phyloP scores from a whole-genome alignment of 2,113 vertebrate species.

The Xenotilapia caudafasciata region DNA sequence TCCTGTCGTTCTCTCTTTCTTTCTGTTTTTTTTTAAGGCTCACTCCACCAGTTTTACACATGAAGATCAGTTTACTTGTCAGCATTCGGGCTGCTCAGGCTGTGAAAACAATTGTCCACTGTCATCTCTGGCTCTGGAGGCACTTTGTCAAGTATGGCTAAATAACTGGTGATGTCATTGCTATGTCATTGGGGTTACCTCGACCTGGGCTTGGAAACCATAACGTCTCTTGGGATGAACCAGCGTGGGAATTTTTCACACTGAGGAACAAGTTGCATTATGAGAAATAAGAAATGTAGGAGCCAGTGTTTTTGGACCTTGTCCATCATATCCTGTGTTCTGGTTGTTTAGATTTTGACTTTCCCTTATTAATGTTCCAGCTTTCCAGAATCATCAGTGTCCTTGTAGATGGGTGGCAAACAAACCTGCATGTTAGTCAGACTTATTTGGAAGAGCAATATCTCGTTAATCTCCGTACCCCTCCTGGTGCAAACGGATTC shows the following conservation, averaged over 20 bases:
- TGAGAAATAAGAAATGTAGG: background rate
- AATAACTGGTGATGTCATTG: background rate
- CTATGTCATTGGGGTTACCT: background rate
- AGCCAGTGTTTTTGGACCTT: background rate
- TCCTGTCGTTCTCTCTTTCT: background rate
- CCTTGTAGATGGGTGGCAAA: background rate
- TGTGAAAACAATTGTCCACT: background rate
- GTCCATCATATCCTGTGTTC: background rate
- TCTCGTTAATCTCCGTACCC: background rate
- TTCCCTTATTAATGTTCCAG: background rate
- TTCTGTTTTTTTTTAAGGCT: background rate
- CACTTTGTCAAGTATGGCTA: background rate
- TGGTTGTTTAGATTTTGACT: background rate
- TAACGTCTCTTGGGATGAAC: background rate
- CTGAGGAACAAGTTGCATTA: background rate
- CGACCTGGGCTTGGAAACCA: background rate
- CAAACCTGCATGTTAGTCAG: background rate
- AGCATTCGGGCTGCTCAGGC: background rate
- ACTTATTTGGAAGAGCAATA: background rate
- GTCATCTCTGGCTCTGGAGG: background rate
- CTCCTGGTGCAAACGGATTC: background rate
- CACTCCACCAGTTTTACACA: background rate
- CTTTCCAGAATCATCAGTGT: background rate
- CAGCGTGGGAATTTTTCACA: background rate
- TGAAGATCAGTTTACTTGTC: background rate